Evolutionary conservation across 2,797 vertebrate species (phyloP).

Genomic region (Cheirogaleus major): DNA sequence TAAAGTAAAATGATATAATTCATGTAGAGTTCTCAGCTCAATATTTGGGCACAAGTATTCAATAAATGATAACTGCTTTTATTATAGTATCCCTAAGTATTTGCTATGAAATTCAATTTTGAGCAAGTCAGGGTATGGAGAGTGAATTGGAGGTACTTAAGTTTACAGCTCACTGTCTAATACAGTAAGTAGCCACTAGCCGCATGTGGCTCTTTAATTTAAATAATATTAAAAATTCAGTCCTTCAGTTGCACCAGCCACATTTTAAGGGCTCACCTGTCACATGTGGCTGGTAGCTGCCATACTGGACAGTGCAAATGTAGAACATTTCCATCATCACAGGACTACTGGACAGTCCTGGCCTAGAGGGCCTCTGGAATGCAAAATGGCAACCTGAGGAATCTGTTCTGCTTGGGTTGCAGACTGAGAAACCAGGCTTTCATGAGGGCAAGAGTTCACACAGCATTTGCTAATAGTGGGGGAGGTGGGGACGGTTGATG

Average conservation of each 20-base stretch:
- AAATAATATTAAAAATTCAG: neutral
- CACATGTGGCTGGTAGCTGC: neutral
- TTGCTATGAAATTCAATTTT: neutral
- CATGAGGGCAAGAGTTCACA: neutral
- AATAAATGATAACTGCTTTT: neutral
- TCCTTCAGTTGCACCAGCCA: neutral
- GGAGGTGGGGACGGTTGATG: neutral
- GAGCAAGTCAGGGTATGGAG: neutral
- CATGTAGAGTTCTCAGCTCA: slow-evolving; percentile 17
- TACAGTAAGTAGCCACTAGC: neutral
- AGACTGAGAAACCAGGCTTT: neutral
- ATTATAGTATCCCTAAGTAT: neutral
- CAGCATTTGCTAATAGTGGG: neutral
- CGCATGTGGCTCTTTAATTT: neutral
- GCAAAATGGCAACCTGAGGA: neutral
- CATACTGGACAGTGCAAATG: neutral
- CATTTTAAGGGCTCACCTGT: neutral
- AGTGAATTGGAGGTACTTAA: neutral
- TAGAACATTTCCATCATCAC: neutral
- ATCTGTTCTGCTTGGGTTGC: neutral
- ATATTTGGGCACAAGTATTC: neutral
- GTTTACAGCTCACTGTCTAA: neutral
- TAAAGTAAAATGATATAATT: slow-evolving; percentile 3
- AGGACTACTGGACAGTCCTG: neutral
- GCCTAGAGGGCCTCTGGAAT: slow-evolving; percentile 1